Base-by-base conservation (phyloP, 64 coral and sea anemone species). In the Exaiptasia diaphana region DNA sequence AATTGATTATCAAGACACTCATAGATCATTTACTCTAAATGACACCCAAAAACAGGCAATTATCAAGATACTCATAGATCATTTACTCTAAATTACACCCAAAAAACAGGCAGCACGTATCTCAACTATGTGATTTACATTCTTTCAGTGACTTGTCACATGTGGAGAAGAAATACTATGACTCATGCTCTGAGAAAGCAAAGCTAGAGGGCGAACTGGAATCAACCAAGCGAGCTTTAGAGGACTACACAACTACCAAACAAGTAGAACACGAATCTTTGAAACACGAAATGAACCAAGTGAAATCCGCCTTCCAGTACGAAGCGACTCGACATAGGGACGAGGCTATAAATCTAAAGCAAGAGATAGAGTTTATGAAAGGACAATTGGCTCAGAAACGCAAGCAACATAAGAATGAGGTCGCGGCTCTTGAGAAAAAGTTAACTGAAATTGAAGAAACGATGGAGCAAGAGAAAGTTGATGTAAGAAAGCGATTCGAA, bases 121-220 rank as follows among this genome's bases (percentile, higher is more conserved):
- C n/a, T n/a, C 43, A 7, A 46, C 15, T 46, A 15, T 23, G 18
- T 36, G 7, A n/a, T 67, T 0, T 22, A 48, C 21, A 17, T 85
- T 30, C 22, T 75, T 64, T 37, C 68, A 95, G 91, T 41, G 74
- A 73, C 11, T 18, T 67, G 8, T 45, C 58, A 5, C 18, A 50
- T 15, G 18, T 89, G 35, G 80, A 95, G 38, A 78, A 78, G 38
- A 83, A 89, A 53, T 67, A 84, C 48, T 73, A 95, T 9, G 55
- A 69, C 10, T 85, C 86, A 26, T 59, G 68, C n/a, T 73, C 62
- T n/a, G 85, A 95, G 59, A 83, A 88, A 63, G 86, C 91, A 35
- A 78, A 62, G 73, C 30, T 95, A 35, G 91, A 95, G 73, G 91
- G 91, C 26, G 81, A 89, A 53, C 63, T 95, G 1, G 86, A 95